Percentiles rank a stretch among this genome's conserved stretches.
Evolutionary conservation across 2,888 invertebrate species (phyloP).

Genomic region (Meteorus colon): DNA sequence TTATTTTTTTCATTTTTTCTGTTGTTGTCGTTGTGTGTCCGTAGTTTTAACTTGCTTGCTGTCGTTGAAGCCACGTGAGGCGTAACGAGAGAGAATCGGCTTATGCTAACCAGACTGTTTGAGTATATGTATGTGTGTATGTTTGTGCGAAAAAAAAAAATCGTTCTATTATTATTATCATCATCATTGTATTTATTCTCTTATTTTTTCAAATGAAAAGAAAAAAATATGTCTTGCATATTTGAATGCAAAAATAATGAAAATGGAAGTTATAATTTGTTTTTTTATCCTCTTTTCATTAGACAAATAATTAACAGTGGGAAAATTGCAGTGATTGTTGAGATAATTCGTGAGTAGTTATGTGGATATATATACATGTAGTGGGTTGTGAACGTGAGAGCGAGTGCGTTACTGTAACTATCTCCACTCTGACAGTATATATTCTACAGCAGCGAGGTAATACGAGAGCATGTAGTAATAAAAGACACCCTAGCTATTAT

Average conservation of each 20-base stretch:
- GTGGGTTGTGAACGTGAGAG: conserved; percentile 46
- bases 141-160: conserved; percentile 1
- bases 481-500: conserved; percentile 67
- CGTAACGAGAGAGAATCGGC: conserved; percentile 33
- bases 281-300: neutral
- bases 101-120: conserved; percentile 22
- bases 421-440: conserved; percentile 43
- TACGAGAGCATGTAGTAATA: conserved; percentile 66
- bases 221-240: neutral
- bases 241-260: neutral
- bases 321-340: conserved; percentile 1
- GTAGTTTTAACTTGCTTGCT: conserved; percentile 19
- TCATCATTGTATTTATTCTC: too few species aligned
- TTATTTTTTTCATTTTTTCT: neutral
- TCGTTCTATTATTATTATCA: neutral
- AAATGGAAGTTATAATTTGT: neutral
- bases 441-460: conserved; percentile 59
- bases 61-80: conserved; percentile 23
- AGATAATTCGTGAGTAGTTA: conserved; percentile 3
- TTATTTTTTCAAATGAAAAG: too few species aligned
- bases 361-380: neutral
- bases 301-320: conserved; percentile 15
- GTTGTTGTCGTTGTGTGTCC: conserved; percentile 24
- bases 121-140: neutral
- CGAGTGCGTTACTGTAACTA: conserved; percentile 36